Evolutionary conservation across 92 coral and sea anemone genomes (phyloP), one percentile per base, ranked within the genome.

Genomic region (Phenganax marumi): DNA sequence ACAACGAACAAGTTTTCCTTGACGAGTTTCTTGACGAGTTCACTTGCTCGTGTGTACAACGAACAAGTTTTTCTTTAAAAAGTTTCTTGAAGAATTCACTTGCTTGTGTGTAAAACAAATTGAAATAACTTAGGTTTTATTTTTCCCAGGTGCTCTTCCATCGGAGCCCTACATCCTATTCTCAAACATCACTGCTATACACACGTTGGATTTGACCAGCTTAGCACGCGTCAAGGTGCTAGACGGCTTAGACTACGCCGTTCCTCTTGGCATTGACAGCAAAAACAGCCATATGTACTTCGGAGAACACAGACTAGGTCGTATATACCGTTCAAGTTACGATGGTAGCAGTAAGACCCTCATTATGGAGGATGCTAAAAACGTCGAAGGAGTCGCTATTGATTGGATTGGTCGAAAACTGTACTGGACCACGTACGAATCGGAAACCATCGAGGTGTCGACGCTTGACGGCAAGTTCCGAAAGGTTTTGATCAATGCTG

Each of bases 341-440:
- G 65, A 83, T 54, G 69, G 88, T 6, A 9, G 77, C 0, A 70
- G 76, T 50, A 64, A 19, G 17, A 80, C 47, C 13, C 72, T 84
- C 8, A 21, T 88, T 10, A 52, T 81, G 65, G 49, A 52, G 47
- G 68, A 70, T 23, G 83, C 80, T 8, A 62, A 19, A 19, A 43
- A 56, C 33, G 84, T 87, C 10, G 72, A 84, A 33, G 91, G 91
- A n/a, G 46, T 88, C n/a, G 88, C 91, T 7, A 83, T 88, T 33
- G 91, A 88, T 88, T 87, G 90, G 90, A 86, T 77, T 50, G 85
- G 80, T n/a, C 84, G 90, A 23, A 68, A 68, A 13, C 55, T 87
- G 66, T 87, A 87, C 81, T 87, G 90, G 90, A 78, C 87, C 6
- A 58, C 85, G 53, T 77, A 68, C 19, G 11, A 73, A n/a, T 83